phyloP scores from a whole-genome alignment of 1,140 invertebrate species.

The Pectinophora gossypiella region DNA sequence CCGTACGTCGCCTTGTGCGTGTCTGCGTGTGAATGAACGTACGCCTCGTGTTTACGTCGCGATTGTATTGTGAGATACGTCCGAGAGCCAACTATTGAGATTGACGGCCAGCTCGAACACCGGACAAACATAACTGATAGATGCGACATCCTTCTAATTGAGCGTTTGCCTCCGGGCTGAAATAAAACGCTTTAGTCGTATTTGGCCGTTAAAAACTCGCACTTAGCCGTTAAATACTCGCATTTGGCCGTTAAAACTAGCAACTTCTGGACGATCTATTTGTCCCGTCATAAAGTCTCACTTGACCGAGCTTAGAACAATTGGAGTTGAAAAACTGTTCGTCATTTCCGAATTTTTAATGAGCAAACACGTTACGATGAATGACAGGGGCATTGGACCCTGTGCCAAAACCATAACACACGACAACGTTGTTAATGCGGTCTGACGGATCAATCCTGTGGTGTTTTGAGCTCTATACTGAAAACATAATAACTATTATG shows the following conservation, averaged over 20 bases:
- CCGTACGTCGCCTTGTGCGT: constrained; percentile 17
- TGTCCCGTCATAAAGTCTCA: constrained; percentile 52
- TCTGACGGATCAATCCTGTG: neutral
- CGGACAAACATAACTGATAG: constrained; percentile 45
- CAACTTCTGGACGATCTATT: constrained; percentile 39
- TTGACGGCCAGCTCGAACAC: constrained; percentile 43
- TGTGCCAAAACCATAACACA: constrained; percentile 65
- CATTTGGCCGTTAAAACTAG: constrained; percentile 31
- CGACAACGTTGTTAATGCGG: constrained; percentile 21
- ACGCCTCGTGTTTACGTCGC: constrained; percentile 49
- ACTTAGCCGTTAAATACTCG: neutral
- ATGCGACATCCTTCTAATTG: constrained; percentile 50
- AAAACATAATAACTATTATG: no score
- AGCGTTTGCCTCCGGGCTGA: constrained; percentile 41
- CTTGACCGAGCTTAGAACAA: constrained; percentile 57
- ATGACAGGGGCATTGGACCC: constrained; percentile 67
- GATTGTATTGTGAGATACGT: constrained; percentile 32
- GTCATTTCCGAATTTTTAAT: constrained; percentile 73
- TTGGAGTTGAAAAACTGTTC: constrained; percentile 62
- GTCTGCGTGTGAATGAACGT: constrained; percentile 57
- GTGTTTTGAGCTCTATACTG: no score
- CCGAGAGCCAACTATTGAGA: constrained; percentile 47
- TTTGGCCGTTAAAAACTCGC: constrained; percentile 22
- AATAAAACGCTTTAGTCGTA: constrained; percentile 42
- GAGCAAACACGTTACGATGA: constrained; percentile 53